A percentile compares a stretch with the other conserved stretches of the same genome.
phyloP scores from a whole-genome alignment of 2,113 vertebrate genomes.

The Salvelinus namaycush region DNA sequence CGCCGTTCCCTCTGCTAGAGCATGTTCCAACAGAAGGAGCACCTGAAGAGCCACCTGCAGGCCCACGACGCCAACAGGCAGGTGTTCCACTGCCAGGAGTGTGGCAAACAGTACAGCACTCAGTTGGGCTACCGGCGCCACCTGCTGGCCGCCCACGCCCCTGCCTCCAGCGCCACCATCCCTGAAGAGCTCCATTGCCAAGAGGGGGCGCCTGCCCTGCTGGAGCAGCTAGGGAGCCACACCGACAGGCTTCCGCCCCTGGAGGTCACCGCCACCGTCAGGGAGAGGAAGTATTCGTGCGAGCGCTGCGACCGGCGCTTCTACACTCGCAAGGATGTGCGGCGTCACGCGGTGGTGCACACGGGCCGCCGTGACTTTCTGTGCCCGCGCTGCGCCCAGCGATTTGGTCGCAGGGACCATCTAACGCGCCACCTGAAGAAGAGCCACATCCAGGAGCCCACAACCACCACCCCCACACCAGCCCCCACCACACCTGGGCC shows the following conservation, averaged over 20 bases:
- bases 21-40: constrained; percentile 95
- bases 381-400: constrained; percentile 92
- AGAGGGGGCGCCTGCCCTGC: constrained; percentile 83
- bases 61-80: constrained; percentile 85
- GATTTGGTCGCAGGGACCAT: constrained; percentile 93
- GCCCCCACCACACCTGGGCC: constrained; percentile 72
- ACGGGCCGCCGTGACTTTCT: constrained; percentile 94
- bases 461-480: constrained; percentile 72
- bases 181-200: constrained; percentile 84
- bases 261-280: constrained; percentile 56
- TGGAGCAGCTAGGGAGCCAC: constrained; percentile 90
- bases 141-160: constrained; percentile 72
- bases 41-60: constrained; percentile 90
- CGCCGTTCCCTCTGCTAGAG: constrained; percentile 82
- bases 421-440: constrained; percentile 96
- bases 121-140: constrained; percentile 92
- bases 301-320: constrained; percentile 93
- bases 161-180: constrained; percentile 50
- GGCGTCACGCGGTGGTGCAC: constrained; percentile 93
- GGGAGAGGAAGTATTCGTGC: constrained; percentile 93
- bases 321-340: constrained; percentile 94
- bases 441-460: constrained; percentile 91
- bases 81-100: constrained; percentile 91
- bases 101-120: constrained; percentile 96
- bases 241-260: constrained; percentile 81